These are phyloP conservation scores for Ormyrus nitidulus DNA, from an alignment of 2,888 invertebrate genomes.

Conservation along the genomic window DNA sequence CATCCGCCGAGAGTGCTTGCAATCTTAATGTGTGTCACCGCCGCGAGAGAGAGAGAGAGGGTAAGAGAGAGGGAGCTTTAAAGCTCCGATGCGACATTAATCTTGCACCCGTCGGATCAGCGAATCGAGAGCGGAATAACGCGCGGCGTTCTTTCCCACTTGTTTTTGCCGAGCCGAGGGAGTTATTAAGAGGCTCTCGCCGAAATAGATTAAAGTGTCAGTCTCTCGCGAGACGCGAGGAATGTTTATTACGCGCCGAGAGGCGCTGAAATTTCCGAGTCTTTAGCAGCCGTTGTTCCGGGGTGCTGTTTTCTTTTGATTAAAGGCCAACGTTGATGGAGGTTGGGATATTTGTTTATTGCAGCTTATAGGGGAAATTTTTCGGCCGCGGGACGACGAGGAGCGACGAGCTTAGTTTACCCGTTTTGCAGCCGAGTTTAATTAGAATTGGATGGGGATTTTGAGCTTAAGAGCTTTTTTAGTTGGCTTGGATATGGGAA, in stretches of 20 bases:
- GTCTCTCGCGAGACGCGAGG: not conserved
- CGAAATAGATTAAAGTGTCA: constrained; percentile 26
- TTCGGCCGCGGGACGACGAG: not conserved
- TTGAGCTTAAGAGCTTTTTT: too few relatives aligned
- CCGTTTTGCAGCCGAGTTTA: too few relatives aligned
- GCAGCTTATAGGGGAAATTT: not conserved
- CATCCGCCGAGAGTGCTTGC: constrained; percentile 23
- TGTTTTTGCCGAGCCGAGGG: not conserved
- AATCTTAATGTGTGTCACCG: constrained; percentile 47
- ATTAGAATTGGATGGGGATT: too few relatives aligned
- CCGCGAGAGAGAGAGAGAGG: constrained; percentile 14
- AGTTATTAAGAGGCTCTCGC: not conserved
- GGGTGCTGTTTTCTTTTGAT: too few relatives aligned
- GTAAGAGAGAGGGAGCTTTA: constrained; percentile 28
- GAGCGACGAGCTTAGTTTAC: too few relatives aligned
- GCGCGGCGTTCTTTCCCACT: not conserved
- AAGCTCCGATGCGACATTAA: constrained; percentile 39
- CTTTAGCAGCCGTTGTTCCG: too few relatives aligned
- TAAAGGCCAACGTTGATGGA: not conserved
- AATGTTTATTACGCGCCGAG: constrained; percentile 5
- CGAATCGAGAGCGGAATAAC: not conserved
- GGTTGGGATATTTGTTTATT: not conserved
- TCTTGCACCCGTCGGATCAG: constrained; percentile 13
- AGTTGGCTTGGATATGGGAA: too few relatives aligned
- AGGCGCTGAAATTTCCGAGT: too few relatives aligned